Evolutionary conservation across 2,797 vertebrate genomes (phyloP).

Genomic region (Florisuga fusca): DNA sequence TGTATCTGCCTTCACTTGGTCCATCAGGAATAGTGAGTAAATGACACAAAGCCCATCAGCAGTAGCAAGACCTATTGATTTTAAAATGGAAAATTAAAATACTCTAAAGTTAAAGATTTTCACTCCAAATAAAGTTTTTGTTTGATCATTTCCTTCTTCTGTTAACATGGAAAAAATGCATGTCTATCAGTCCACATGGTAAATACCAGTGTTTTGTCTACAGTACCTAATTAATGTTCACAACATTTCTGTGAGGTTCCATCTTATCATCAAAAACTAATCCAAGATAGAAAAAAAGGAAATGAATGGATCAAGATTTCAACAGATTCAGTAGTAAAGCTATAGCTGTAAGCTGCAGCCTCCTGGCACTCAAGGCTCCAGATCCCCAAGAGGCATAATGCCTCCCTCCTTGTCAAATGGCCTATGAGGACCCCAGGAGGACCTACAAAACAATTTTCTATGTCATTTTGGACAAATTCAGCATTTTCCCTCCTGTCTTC

Average conservation of each 20-base stretch:
- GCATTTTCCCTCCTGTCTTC: neutral
- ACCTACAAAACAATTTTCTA: neutral
- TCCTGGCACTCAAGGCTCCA: neutral
- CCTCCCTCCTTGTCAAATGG: neutral
- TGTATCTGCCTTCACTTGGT: neutral
- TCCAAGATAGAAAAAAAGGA: neutral
- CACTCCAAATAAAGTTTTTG: neutral
- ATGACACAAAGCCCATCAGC: neutral
- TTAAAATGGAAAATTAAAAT: neutral
- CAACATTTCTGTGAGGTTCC: neutral
- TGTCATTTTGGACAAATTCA: neutral
- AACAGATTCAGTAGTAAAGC: neutral
- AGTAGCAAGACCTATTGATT: neutral
- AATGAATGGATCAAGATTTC: neutral
- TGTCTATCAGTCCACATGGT: neutral
- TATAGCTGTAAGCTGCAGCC: neutral
- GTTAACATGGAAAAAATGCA: neutral
- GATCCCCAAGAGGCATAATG: neutral
- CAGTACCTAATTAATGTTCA: neutral
- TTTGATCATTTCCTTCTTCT: neutral
- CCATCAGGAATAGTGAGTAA: neutral
- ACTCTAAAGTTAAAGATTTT: neutral
- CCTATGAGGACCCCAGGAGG: neutral
- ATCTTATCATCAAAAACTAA: neutral
- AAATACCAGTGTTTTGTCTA: neutral